Base-by-base conservation (phyloP, 2,888 invertebrate species). In the Automeris io region DNA sequence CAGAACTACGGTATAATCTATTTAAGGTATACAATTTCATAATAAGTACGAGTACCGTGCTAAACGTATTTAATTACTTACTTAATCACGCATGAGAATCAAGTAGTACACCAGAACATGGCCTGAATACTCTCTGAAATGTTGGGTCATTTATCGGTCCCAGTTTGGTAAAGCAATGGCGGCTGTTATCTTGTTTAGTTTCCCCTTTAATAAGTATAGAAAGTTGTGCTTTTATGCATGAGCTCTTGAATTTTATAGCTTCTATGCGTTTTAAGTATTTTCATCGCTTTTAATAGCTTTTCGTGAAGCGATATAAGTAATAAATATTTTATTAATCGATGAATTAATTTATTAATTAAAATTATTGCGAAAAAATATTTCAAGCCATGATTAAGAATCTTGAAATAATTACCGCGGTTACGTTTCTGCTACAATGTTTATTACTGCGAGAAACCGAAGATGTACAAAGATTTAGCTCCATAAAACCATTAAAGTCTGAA, bases 81-180 rank as follows among this genome's bases (percentile, higher is more conserved):
- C 21, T 7, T 37, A 37, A 31, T 16, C 31, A 37, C 22, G 1
- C 8, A n/a, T 12, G 11, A 16, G 18, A 37, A 39, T 39, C 39
- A 34, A 39, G 12, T 23, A 33, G 33, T 29, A 26, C 33, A 34
- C 22, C 22, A 16, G 29, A 18, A 22, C 24, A 18, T 29, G 33
- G 21, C 23, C 8, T 19, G 33, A 19, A 33, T 25, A 33, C 33
- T 18, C 25, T 36, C 13, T 33, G n/a, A 18, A 11, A 12, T 31
- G 33, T 23, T 19, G 21, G 53, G 47, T 54, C 59, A 55, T 59
- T 63, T 57, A 59, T 54, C 49, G 44, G 48, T 53, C 63, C 64
- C 29, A 49, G 50, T 60, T 61, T 60, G 62, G 60, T 57, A 51
- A 50, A 29, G 31, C 43, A 45, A 41, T 51, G 48, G 52, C 44